Conservation (phyloP, 2,113 vertebrate genomes). For the Alethe castanea region DNA sequence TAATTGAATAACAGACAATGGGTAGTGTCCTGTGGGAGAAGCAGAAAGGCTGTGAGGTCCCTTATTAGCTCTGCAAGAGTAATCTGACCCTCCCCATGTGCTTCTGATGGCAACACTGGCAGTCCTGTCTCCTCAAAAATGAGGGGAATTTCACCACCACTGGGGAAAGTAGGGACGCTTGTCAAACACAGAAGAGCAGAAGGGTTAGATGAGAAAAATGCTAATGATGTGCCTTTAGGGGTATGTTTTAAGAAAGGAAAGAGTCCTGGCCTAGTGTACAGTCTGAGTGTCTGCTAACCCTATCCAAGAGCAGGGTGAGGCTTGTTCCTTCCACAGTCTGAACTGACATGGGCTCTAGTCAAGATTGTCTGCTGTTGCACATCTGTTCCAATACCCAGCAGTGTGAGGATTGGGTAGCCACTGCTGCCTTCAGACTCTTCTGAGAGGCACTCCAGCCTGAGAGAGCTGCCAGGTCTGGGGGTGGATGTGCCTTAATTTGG, state of each 20-base stretch:
- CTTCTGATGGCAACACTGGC: background rate
- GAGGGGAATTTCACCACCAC: background rate
- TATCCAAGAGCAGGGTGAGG: background rate
- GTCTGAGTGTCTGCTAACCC: background rate
- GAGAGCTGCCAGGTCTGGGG: background rate
- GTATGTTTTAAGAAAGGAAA: background rate
- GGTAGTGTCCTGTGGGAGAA: background rate
- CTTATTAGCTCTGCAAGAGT: background rate
- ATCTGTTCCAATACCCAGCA: background rate
- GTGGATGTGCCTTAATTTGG: background rate
- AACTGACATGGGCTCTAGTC: fast-evolving
- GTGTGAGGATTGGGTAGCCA: background rate
- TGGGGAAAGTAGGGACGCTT: background rate
- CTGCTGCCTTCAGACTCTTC: background rate
- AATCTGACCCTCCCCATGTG: background rate
- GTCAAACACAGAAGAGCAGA: background rate
- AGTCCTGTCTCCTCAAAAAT: background rate
- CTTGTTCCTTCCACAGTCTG: background rate
- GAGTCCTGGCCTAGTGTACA: background rate
- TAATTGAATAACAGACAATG: background rate
- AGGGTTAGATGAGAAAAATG: background rate
- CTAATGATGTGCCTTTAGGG: background rate
- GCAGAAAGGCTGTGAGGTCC: background rate
- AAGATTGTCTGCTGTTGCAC: fast-evolving
- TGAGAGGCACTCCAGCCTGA: background rate